A percentile compares a stretch with the other conserved stretches of the same genome.
These are phyloP conservation scores for Sebastes trivittatus DNA, from an alignment of 2,797 vertebrate genomes.

Conservation along the genomic window DNA sequence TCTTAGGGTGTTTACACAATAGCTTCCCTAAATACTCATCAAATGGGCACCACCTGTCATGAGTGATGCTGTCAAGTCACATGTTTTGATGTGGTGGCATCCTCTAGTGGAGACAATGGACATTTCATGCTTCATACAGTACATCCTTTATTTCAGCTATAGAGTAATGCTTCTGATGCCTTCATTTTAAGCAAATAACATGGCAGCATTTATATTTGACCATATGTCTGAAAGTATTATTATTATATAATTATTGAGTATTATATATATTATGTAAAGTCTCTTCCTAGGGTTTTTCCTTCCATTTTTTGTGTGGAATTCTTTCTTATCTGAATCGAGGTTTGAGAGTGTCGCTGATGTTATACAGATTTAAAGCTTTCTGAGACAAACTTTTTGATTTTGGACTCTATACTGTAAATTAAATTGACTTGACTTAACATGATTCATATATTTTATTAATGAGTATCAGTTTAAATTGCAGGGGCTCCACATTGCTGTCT, in stretches of 20 bases:
- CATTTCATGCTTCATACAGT: neutral
- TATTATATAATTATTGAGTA: neutral
- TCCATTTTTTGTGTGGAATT: neutral
- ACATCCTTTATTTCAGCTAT: neutral
- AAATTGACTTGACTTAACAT: neutral
- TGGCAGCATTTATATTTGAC: neutral
- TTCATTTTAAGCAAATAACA: neutral
- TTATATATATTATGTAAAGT: neutral
- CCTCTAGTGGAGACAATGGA: slow-evolving; percentile 50
- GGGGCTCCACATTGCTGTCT: neutral
- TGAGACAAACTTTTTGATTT: neutral
- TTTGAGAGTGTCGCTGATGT: neutral
- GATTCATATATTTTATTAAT: neutral
- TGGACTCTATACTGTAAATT: neutral
- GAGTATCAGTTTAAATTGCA: neutral
- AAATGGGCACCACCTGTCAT: slow-evolving; percentile 22
- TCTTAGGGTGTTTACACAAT: slow-evolving; percentile 1
- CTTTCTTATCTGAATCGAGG: neutral
- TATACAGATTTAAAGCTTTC: neutral
- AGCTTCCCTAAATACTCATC: slow-evolving; percentile 18
- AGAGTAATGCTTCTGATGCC: neutral
- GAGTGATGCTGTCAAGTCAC: neutral
- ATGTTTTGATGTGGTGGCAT: slow-evolving; percentile 9
- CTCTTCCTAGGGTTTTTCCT: rapidly evolving
- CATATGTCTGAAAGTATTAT: neutral